Base-by-base conservation (phyloP, 2,113 vertebrate genomes). In the Urocynchramus pylzowi region DNA sequence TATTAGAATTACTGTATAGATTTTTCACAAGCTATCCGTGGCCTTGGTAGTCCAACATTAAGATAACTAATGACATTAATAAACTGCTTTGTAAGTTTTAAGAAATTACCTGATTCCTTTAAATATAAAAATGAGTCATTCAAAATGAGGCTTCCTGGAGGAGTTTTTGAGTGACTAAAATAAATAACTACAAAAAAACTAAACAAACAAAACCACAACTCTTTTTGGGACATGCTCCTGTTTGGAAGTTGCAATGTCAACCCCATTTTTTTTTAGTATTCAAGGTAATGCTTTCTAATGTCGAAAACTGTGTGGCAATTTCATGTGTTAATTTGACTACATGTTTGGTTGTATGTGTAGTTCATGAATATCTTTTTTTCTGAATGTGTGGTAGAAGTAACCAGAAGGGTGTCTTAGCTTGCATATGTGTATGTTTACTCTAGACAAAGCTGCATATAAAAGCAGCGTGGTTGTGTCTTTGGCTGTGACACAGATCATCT, bases 21-120 rank as follows among this genome's bases (percentile, higher is more conserved):
- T n/a, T 82, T 91, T 92, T 71, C 33, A 27, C 28, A 52, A 83
- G 27, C 54, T 73, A 0, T 42, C 21, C 81, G 19, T 90, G 22
- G 10, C 30, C 31, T 73, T 87, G 42, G 22, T 82, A 50, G 59
- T 67, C 35, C 23, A 78, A 28, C 30, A 20, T 61, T 77, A 60
- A 37, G 60, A 13, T 64, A 76, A 87, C 12, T 60, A 45, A 18
- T 21, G 21, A 7, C 6, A 35, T 41, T 76, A 57, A 30, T 64
- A 57, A 88, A 23, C 8, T 54, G 18, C 27, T 81, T 54, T 9
- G 0, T 54, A 63, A 41, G 13, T 90, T 90, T 60, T 61, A 59
- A 84, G 39, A 88, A 73, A 45, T 63, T 0, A 45, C 12, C 12
- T 0, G 0, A 50, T 67, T 93, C 16, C 37, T 78, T 81, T 61